Base-by-base conservation (phyloP, 2,113 vertebrate genomes). In the Mirza zaza region DNA sequence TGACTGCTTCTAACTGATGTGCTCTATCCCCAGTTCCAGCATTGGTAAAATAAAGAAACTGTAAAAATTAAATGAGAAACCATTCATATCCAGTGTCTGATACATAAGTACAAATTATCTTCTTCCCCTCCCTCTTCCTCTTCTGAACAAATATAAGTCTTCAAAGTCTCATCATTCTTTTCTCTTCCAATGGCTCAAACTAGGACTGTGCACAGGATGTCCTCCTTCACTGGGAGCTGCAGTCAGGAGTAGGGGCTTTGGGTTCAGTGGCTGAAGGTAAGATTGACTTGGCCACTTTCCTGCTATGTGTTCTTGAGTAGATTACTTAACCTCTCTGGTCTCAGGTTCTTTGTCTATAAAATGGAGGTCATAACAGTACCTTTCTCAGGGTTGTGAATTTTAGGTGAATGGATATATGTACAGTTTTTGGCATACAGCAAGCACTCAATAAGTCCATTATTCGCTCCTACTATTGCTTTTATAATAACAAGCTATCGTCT, bases 71-170 rank as follows among this genome's bases (percentile, higher is more conserved):
- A 36, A 18, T 7, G 20, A 92, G 65, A 76, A 59, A 45, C 23
- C 29, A 15, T 14, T 6, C 4, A 8, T 0, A 14, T 7, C 63
- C 14, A 4, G 18, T 3, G 15, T 57, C 13, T 55, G 36, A 50
- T 10, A 5, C 8, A 0, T 3, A 23, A 18, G 42, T 4, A 9
- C n/a, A 7, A 50, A 32, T 21, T 14, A 21, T 5, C 34, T 12
- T 84, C 52, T 11, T 21, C 29, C 20, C 76, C 32, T 23, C 21
- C 48, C 10, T 29, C 6, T 32, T 59, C 27, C 32, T 21, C 45
- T 11, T 42, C 59, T 63, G 34, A 80, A 34, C n/a, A 76, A 14
- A 29, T 39, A n/a, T 15, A 36, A 29, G 13, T 45, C 42, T 21
- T 18, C 75, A 75, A 59, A 59, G 21, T 48, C 6, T 17, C 68